These are phyloP conservation scores for Misgurnus anguillicaudatus DNA, from an alignment of 2,113 vertebrate species.

Conservation along the genomic window DNA sequence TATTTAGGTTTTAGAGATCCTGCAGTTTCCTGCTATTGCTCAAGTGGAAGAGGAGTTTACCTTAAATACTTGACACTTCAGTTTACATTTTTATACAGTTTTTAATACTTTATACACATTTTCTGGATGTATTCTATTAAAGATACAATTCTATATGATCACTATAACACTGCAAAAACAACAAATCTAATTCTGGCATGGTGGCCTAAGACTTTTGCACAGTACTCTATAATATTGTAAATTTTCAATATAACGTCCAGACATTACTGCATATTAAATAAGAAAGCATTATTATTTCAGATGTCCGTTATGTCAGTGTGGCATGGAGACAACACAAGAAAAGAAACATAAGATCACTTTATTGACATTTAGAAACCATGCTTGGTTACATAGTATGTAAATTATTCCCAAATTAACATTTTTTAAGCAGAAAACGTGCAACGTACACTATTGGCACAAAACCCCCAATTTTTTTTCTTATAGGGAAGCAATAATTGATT, in stretches of 20 bases:
- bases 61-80: too few relatives aligned
- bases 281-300: slow-evolving; percentile 69
- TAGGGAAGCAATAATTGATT: slow-evolving; percentile 75
- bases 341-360: slow-evolving; percentile 66
- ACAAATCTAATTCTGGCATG: too few relatives aligned
- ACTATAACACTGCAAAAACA: too few relatives aligned
- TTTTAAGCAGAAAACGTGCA: slow-evolving; percentile 57
- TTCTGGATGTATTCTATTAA: too few relatives aligned
- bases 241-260: background rate
- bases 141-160: too few relatives aligned
- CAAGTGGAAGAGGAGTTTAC: too few relatives aligned
- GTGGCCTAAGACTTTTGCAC: too few relatives aligned
- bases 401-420: slow-evolving; percentile 17
- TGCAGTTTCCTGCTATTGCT: too few relatives aligned
- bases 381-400: background rate
- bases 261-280: slow-evolving; percentile 64
- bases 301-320: slow-evolving; percentile 64
- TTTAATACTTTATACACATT: too few relatives aligned
- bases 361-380: too few relatives aligned
- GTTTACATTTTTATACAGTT: too few relatives aligned
- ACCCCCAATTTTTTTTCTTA: slow-evolving; percentile 67
- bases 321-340: slow-evolving; percentile 53
- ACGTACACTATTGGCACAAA: slow-evolving; percentile 72
- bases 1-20: too few relatives aligned
- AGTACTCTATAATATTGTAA: background rate